A percentile compares a stretch with the other conserved stretches of the same genome.
phyloP scores from a whole-genome alignment of 2,888 invertebrate species.

The Balanococcus diminutus region DNA sequence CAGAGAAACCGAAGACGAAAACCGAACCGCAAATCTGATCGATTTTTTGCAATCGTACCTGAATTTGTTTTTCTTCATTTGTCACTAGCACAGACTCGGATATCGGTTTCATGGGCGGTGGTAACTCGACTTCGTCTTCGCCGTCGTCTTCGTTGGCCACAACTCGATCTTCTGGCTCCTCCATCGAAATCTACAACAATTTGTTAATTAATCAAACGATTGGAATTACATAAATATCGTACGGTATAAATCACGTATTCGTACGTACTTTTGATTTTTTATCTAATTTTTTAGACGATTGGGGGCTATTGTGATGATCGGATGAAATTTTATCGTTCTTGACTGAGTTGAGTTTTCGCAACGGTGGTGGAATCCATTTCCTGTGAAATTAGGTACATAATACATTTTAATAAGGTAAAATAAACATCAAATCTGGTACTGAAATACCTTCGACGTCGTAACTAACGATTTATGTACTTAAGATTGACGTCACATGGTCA shows the following conservation, averaged over 20 bases:
- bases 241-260: not conserved
- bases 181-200: slow-evolving; percentile 39
- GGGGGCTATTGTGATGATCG: not conserved
- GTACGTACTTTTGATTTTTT: slow-evolving; percentile 77
- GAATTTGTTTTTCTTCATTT: slow-evolving; percentile 62
- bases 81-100: slow-evolving; percentile 70
- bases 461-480: no score
- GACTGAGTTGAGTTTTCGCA: slow-evolving; percentile 86
- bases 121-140: slow-evolving; percentile 82
- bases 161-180: slow-evolving; percentile 58
- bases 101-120: slow-evolving; percentile 96
- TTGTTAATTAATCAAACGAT: no score
- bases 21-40: not conserved
- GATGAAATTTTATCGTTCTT: slow-evolving; percentile 45
- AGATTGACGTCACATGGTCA: no score
- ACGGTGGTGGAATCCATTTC: slow-evolving; percentile 85
- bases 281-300: slow-evolving; percentile 68
- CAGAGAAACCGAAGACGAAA: not conserved
- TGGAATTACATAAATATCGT: no score
- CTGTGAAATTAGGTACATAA: slow-evolving; percentile 62
- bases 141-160: slow-evolving; percentile 70
- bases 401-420: no score
- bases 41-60: not conserved
- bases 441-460: no score
- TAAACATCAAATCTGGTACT: slow-evolving; percentile 72